Conservation (phyloP, 2,888 invertebrate species). For the Drosophila paracracens region DNA sequence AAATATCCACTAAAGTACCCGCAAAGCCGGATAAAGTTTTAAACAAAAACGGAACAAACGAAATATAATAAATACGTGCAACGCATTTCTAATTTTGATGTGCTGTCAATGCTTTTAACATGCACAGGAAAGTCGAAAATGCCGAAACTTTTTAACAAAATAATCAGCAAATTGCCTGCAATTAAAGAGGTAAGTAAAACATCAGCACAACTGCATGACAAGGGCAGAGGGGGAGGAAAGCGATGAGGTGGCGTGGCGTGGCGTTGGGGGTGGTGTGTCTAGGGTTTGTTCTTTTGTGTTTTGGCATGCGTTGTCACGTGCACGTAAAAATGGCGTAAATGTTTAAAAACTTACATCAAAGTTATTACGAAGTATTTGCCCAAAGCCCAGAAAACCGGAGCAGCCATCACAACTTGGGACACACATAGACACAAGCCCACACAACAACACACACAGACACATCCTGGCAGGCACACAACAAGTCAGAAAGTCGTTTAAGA, state of each 20-base stretch:
- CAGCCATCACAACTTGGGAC: constrained; percentile 12
- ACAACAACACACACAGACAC: neutral
- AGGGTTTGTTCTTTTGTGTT: constrained; percentile 36
- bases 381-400: constrained; percentile 23
- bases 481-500: constrained; percentile 54
- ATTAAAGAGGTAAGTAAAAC: constrained; percentile 63
- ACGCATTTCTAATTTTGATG: constrained; percentile 64
- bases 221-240: neutral
- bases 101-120: constrained; percentile 48
- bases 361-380: constrained; percentile 72
- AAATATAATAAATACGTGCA: constrained; percentile 77
- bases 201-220: constrained; percentile 13
- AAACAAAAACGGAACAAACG: constrained; percentile 64
- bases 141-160: constrained; percentile 56
- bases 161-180: constrained; percentile 74
- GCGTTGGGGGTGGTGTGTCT: constrained; percentile 2
- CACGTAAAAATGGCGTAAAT: constrained; percentile 74
- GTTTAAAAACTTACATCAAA: constrained; percentile 78
- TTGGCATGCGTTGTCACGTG: constrained; percentile 78
- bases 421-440: constrained; percentile 3
- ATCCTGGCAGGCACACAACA: neutral
- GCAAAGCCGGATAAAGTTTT: constrained; percentile 52
- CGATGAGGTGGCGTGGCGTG: neutral
- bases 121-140: constrained; percentile 41
- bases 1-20: constrained; percentile 25